These are phyloP conservation scores for Sebastes minor DNA, from an alignment of 2,797 vertebrate species.

Conservation along the genomic window DNA sequence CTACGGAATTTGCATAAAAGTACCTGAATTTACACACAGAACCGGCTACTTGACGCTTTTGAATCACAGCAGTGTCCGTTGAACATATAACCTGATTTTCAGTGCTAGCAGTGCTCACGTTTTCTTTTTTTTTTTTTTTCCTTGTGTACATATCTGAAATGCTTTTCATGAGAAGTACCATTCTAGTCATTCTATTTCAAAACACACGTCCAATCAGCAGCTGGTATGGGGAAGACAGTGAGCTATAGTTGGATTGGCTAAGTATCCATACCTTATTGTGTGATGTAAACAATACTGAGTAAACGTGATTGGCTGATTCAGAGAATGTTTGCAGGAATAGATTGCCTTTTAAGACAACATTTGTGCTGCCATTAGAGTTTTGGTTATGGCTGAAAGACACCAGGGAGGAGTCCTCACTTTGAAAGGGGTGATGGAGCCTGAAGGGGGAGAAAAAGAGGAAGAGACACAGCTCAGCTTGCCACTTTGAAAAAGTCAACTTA, in stretches of 20 bases:
- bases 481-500: background rate
- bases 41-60: slow-evolving; percentile 83
- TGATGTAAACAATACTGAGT: slow-evolving; percentile 86
- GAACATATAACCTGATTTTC: slow-evolving; percentile 81
- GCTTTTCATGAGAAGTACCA: slow-evolving; percentile 77
- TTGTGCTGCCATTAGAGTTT: slow-evolving; percentile 81
- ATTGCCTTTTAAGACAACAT: slow-evolving; percentile 66
- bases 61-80: slow-evolving; percentile 86
- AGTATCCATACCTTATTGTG: slow-evolving; percentile 79
- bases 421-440: slow-evolving; percentile 75
- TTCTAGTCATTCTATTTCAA: slow-evolving; percentile 82
- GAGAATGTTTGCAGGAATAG: slow-evolving; percentile 77
- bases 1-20: slow-evolving; percentile 86
- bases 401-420: slow-evolving; percentile 75
- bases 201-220: slow-evolving; percentile 80
- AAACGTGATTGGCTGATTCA: slow-evolving; percentile 84
- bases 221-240: slow-evolving; percentile 85
- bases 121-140: slow-evolving; percentile 23
- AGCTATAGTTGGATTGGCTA: slow-evolving; percentile 79
- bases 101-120: slow-evolving; percentile 79
- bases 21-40: slow-evolving; percentile 86
- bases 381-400: slow-evolving; percentile 85
- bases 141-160: slow-evolving; percentile 64
- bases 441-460: background rate
- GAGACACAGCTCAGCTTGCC: slow-evolving; percentile 7